phyloP scores from a whole-genome alignment of 2,797 vertebrate species.

The Tauraco hartlaubi region DNA sequence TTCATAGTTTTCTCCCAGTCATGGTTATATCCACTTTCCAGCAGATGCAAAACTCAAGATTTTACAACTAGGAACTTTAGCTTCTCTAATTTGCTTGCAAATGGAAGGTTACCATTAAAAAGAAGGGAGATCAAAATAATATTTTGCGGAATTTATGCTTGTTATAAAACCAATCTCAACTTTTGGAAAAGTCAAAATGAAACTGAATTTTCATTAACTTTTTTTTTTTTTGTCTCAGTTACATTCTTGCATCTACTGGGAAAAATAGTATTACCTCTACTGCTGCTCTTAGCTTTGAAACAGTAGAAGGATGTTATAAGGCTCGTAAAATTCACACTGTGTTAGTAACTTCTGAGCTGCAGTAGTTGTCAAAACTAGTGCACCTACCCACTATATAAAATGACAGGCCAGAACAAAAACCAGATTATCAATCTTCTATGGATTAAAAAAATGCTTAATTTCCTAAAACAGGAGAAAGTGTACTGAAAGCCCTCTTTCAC shows the following conservation, averaged over 20 bases:
- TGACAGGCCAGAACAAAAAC: background rate
- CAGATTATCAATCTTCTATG: background rate
- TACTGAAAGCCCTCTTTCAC: background rate
- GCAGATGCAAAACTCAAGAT: background rate
- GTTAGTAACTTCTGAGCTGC: background rate
- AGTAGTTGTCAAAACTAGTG: background rate
- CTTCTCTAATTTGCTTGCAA: background rate
- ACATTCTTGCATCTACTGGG: background rate
- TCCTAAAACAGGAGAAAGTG: background rate
- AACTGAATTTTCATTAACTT: background rate
- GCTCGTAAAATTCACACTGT: background rate
- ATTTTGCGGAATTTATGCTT: background rate
- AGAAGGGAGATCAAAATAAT: background rate
- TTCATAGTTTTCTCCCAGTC: background rate
- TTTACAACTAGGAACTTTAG: background rate
- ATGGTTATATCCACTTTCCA: background rate
- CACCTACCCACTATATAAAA: background rate
- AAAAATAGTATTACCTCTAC: background rate
- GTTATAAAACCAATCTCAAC: background rate
- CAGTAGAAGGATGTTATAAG: background rate
- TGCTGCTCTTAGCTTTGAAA: background rate
- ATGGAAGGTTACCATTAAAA: background rate
- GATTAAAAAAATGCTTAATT: background rate
- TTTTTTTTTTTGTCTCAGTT: accelerated
- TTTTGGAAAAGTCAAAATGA: background rate